phyloP scores from a whole-genome alignment of 2,888 invertebrate species.

The Tetheella fluctuosa region DNA sequence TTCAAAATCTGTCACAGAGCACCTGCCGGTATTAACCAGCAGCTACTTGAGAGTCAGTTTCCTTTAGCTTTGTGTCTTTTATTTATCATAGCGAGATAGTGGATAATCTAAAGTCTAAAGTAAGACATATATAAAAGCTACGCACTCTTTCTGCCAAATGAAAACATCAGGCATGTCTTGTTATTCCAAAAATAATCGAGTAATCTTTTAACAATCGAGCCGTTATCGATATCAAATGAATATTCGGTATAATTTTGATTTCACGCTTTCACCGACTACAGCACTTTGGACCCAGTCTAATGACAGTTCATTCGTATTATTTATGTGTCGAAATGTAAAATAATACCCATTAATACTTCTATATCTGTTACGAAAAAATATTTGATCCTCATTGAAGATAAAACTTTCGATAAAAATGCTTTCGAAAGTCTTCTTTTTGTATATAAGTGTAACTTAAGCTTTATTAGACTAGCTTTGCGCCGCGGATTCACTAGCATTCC shows the following conservation, averaged over 20 bases:
- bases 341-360: constrained; percentile 11
- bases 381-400: background rate
- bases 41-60: too few species aligned
- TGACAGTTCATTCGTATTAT: constrained; percentile 20
- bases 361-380: background rate
- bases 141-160: too few species aligned
- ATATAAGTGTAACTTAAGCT: too few species aligned
- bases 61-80: too few species aligned
- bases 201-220: constrained; percentile 3
- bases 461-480: too few species aligned
- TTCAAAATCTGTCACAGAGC: too few species aligned
- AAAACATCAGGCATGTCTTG: background rate
- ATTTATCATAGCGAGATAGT: too few species aligned
- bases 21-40: too few species aligned
- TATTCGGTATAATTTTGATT: constrained; percentile 13
- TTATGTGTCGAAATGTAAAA: constrained; percentile 17
- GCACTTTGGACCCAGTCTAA: constrained; percentile 16
- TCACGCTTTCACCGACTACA: constrained; percentile 22
- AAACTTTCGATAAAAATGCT: background rate
- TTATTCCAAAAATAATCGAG: constrained; percentile 2
- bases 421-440: background rate
- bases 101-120: too few species aligned
- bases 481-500: too few species aligned
- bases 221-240: constrained; percentile 19
- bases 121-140: too few species aligned